Percentiles rank a stretch among this genome's conserved stretches.
These are phyloP conservation scores for Noctua janthe DNA, from an alignment of 2,888 invertebrate genomes.

Conservation along the genomic window DNA sequence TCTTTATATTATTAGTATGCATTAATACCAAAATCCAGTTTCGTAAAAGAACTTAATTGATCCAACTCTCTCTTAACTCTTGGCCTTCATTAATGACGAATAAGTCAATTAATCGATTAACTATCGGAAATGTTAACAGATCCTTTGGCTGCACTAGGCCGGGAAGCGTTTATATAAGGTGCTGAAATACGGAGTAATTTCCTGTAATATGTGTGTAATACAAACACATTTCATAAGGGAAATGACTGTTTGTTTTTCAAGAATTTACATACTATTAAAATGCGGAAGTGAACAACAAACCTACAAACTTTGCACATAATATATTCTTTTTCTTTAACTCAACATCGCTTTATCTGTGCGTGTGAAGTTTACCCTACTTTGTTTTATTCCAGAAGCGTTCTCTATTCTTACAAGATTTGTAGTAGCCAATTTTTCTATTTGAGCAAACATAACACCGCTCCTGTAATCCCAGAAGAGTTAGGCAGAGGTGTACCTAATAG, in stretches of 20 bases:
- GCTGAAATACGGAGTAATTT: slow-evolving; percentile 54
- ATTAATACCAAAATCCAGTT: background rate
- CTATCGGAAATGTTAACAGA: slow-evolving; percentile 60
- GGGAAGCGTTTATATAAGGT: slow-evolving; percentile 61
- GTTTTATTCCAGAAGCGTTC: too few relatives aligned
- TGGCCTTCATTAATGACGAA: slow-evolving; percentile 46
- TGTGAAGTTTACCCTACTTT: too few relatives aligned
- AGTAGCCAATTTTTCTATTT: too few relatives aligned
- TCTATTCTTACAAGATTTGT: too few relatives aligned
- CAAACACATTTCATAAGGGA: slow-evolving; percentile 31
- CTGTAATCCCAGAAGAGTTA: too few relatives aligned
- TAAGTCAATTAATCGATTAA: slow-evolving; percentile 40
- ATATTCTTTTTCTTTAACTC: background rate
- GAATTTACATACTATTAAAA: slow-evolving; percentile 16
- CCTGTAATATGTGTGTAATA: slow-evolving; percentile 53
- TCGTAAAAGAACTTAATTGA: slow-evolving; percentile 9
- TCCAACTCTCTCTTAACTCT: slow-evolving; percentile 37
- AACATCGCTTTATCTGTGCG: background rate
- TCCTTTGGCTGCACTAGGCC: slow-evolving; percentile 41
- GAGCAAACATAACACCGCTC: too few relatives aligned
- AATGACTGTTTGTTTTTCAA: slow-evolving; percentile 29
- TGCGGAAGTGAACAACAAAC: slow-evolving; percentile 3
- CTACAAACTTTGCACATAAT: background rate
- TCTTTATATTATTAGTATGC: too few relatives aligned
- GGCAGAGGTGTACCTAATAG: too few relatives aligned